Evolutionary conservation across 2,113 vertebrate species (phyloP).

Genomic region (Andinoacara biseriatus): DNA sequence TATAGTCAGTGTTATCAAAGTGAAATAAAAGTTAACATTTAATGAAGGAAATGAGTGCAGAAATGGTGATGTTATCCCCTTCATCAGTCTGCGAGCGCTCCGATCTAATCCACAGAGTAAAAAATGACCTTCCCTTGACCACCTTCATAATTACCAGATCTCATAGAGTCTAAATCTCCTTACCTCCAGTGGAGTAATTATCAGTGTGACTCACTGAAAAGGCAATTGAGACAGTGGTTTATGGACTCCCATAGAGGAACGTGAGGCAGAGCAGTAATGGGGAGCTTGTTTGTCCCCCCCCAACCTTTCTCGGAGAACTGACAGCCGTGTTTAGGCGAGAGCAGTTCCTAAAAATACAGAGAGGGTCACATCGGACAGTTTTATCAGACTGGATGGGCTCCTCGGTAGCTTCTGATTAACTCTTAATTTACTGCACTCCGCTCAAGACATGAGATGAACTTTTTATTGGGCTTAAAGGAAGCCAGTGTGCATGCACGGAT

Average conservation of each 20-base stretch:
- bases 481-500: background rate
- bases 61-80: conserved; percentile 40
- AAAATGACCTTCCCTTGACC: conserved; percentile 78
- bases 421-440: conserved; percentile 10
- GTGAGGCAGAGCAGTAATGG: conserved; percentile 70
- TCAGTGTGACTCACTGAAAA: conserved; percentile 76
- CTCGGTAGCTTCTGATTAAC: conserved; percentile 21
- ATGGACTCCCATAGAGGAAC: conserved; percentile 69
- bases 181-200: conserved; percentile 78
- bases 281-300: conserved; percentile 65
- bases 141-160: conserved; percentile 75
- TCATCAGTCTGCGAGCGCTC: conserved; percentile 45
- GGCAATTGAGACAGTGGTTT: conserved; percentile 73
- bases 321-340: conserved; percentile 51
- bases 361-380: conserved; percentile 23
- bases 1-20: background rate
- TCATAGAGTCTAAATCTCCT: conserved; percentile 73
- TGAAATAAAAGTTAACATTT: conserved; percentile 34
- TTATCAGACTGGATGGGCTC: conserved; percentile 33
- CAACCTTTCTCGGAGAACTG: conserved; percentile 43
- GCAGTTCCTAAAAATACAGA: conserved; percentile 49
- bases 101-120: conserved; percentile 66
- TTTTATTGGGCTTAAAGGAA: conserved; percentile 12
- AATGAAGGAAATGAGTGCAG: conserved; percentile 10
- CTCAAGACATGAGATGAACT: background rate